phyloP scores from a whole-genome alignment of 2,797 vertebrate species.

The Sciurus carolinensis region DNA sequence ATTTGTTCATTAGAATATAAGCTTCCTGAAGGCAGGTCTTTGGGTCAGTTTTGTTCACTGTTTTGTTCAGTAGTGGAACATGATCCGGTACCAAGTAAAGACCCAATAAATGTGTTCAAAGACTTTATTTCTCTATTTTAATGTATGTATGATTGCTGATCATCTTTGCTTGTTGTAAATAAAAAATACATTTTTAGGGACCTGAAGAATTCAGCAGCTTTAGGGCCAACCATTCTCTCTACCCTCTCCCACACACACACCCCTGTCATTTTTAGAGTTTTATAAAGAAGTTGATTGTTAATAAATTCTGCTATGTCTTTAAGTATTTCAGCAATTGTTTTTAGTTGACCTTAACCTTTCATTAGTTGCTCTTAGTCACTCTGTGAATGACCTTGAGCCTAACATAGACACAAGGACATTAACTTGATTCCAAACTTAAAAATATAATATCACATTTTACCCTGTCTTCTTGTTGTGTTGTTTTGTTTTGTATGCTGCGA shows the following conservation, averaged over 20 bases:
- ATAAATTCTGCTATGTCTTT: neutral
- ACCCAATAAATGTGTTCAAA: neutral
- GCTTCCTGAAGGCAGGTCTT: neutral
- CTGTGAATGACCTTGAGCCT: neutral
- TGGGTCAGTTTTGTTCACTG: neutral
- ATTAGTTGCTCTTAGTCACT: neutral
- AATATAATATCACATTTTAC: neutral
- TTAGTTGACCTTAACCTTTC: neutral
- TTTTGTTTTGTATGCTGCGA: neutral
- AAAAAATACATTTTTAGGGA: neutral
- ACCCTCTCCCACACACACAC: neutral
- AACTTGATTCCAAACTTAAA: neutral
- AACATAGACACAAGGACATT: constrained; percentile 7
- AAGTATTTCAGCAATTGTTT: constrained; percentile 6
- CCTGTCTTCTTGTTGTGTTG: neutral
- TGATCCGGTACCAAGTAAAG: neutral
- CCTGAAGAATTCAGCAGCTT: neutral
- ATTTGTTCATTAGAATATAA: neutral
- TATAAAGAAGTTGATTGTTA: constrained; percentile 33
- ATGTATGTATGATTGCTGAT: neutral
- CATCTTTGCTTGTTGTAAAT: neutral
- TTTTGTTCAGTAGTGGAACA: neutral
- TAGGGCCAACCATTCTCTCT: neutral
- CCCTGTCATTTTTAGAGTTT: constrained; percentile 15
- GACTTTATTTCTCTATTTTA: neutral